These are phyloP conservation scores for Lutraria rhynchaena DNA, from an alignment of 1,140 invertebrate genomes.

Conservation along the genomic window DNA sequence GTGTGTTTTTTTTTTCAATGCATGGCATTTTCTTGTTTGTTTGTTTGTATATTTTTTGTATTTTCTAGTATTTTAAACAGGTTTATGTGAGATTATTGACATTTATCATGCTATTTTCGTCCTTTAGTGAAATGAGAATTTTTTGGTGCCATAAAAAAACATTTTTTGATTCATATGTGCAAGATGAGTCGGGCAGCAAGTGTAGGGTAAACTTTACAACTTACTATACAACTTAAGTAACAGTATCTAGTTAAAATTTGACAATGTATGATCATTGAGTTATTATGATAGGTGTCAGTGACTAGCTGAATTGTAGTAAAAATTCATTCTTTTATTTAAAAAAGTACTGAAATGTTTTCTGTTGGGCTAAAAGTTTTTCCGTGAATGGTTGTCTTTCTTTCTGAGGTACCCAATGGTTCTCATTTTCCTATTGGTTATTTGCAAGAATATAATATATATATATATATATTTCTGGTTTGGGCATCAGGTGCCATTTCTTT, in stretches of 20 bases:
- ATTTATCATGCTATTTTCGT: background rate
- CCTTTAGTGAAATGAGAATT: background rate
- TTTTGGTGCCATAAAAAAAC: too few relatives aligned
- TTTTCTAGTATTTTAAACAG: conserved; percentile 38
- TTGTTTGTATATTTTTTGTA: conserved; percentile 39
- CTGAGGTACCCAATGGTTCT: background rate
- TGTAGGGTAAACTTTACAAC: background rate
- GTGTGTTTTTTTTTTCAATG: conserved; percentile 6
- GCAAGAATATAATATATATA: background rate
- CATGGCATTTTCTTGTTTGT: conserved; percentile 19
- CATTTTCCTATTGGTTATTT: too few relatives aligned
- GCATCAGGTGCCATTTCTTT: conserved; percentile 38
- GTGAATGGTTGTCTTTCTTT: conserved; percentile 2
- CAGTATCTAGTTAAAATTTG: background rate
- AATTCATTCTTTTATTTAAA: too few relatives aligned
- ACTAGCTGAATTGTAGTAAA: too few relatives aligned
- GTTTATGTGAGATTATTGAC: conserved; percentile 19
- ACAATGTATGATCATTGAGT: background rate
- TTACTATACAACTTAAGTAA: background rate
- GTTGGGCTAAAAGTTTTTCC: too few relatives aligned
- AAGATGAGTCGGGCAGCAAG: background rate
- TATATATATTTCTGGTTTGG: conserved; percentile 22
- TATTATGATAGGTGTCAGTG: too few relatives aligned
- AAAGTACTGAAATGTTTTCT: too few relatives aligned
- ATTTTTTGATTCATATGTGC: background rate